These are phyloP conservation scores for Clunio marinus DNA, from an alignment of 2,888 invertebrate genomes.

Conservation along the genomic window DNA sequence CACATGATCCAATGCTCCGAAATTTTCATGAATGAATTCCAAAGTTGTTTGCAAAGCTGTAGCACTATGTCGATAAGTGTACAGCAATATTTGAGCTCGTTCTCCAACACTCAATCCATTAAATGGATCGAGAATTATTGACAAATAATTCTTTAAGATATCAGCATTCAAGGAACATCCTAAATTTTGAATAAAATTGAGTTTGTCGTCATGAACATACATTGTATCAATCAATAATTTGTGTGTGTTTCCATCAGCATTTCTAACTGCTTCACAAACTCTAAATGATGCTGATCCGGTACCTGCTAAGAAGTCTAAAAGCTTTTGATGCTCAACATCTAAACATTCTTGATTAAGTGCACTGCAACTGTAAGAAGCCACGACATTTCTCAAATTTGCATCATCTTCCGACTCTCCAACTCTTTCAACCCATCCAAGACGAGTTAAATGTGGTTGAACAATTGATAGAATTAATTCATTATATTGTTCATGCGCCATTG, in stretches of 20 bases:
- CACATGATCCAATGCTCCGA: not conserved
- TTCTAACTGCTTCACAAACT: not conserved
- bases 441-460: not conserved
- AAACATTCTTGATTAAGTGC: not conserved
- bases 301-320: not conserved
- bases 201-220: not conserved
- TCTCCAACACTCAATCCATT: not conserved
- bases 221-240: not conserved
- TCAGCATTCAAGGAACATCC: conserved; percentile 12
- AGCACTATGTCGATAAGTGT: not conserved
- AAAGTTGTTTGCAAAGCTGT: not conserved
- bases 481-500: not conserved
- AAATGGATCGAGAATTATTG: not conserved
- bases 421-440: not conserved
- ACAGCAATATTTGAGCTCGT: not conserved
- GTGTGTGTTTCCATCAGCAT: not conserved
- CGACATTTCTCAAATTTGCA: not conserved
- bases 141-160: not conserved
- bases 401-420: not conserved
- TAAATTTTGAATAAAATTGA: not conserved
- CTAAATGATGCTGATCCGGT: not conserved
- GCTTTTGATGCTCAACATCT: not conserved
- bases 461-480: not conserved
- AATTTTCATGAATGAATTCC: not conserved
- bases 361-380: not conserved